phyloP scores from a whole-genome alignment of 2,113 vertebrate genomes.

The Pedetes capensis region DNA sequence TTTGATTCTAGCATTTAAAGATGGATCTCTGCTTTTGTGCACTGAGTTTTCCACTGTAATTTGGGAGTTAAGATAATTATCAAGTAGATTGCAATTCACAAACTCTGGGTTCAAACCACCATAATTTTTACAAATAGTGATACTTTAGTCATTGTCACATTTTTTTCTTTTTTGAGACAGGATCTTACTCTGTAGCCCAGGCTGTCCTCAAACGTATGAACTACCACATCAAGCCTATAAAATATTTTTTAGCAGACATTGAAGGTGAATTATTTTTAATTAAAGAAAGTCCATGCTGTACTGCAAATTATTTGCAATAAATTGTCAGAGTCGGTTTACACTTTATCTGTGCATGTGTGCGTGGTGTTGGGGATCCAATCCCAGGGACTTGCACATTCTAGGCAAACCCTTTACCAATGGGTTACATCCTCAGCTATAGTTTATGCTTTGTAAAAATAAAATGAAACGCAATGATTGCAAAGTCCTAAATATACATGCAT shows the following conservation, averaged over 20 bases:
- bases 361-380: not conserved
- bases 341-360: too few species aligned
- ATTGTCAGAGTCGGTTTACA: not conserved
- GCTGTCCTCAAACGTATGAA: too few species aligned
- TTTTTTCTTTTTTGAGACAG: too few species aligned
- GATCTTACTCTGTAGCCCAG: too few species aligned
- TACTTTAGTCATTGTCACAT: not conserved
- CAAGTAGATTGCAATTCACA: not conserved
- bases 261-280: not conserved
- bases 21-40: not conserved
- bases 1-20: not conserved
- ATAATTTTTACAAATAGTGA: not conserved
- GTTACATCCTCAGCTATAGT: not conserved
- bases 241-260: not conserved
- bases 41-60: not conserved
- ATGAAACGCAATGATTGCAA: too few species aligned
- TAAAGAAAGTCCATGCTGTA: not conserved
- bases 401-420: not conserved
- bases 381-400: not conserved
- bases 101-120: not conserved
- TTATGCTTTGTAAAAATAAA: conserved; percentile 13
- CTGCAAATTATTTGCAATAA: not conserved
- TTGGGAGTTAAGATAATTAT: not conserved
- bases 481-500: too few species aligned
- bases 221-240: too few species aligned